Percentiles rank a stretch among this genome's conserved stretches.
Evolutionary conservation across 2,113 vertebrate species (phyloP).

Genomic region (Opisthocomus hoazin): DNA sequence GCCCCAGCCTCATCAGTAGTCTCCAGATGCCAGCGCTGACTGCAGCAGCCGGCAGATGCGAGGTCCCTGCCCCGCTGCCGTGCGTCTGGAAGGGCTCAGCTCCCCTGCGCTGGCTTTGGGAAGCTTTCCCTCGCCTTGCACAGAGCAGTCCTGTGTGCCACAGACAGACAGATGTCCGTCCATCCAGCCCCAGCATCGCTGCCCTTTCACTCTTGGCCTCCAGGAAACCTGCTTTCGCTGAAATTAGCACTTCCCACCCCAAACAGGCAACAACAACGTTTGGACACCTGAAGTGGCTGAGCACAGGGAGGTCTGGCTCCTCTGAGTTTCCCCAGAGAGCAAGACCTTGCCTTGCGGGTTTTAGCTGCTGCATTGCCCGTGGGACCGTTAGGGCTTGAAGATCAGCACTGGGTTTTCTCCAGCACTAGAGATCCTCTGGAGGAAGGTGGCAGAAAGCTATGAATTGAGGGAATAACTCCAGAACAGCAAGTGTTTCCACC

Average conservation of each 20-base stretch:
- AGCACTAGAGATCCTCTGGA: background rate
- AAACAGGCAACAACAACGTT: no score
- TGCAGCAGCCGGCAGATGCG: background rate
- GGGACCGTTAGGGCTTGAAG: background rate
- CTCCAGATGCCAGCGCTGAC: background rate
- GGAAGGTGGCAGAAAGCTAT: background rate
- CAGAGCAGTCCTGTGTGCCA: background rate
- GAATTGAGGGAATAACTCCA: background rate
- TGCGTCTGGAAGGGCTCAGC: background rate
- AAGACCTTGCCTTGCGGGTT: no score
- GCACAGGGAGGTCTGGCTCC: background rate
- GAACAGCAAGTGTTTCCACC: background rate
- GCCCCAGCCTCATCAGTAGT: background rate
- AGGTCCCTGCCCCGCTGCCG: background rate
- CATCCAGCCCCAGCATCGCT: background rate
- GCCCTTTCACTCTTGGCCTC: background rate
- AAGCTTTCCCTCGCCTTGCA: background rate
- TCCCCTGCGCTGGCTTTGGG: background rate
- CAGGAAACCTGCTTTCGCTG: background rate
- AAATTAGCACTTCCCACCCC: background rate
- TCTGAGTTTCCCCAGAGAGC: background rate
- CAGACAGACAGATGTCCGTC: accelerated
- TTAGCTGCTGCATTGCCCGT: background rate
- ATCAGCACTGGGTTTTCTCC: background rate
- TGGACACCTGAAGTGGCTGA: background rate